These are phyloP conservation scores for Fissipunctia ypsillon DNA, from an alignment of 2,888 invertebrate species.

Conservation along the genomic window DNA sequence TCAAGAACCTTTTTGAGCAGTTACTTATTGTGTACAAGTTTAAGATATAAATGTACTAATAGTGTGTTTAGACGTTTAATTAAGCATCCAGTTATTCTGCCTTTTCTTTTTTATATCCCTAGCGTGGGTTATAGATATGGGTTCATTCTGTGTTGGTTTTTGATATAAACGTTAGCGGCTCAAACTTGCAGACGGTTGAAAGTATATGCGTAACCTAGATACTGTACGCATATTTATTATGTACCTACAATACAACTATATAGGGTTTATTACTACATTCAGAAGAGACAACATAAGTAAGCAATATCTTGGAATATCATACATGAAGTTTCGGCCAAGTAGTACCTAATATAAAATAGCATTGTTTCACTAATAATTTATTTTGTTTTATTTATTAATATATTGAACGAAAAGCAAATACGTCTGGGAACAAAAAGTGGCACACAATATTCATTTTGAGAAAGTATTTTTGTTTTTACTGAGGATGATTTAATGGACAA, in stretches of 20 bases:
- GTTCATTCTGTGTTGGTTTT: slow-evolving; percentile 8
- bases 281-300: not conserved
- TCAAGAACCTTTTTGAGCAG: slow-evolving; percentile 40
- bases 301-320: slow-evolving; percentile 5
- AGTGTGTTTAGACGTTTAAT: slow-evolving; percentile 3
- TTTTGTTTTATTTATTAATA: not conserved
- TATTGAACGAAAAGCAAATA: not conserved
- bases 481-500: slow-evolving; percentile 32
- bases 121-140: slow-evolving; percentile 21
- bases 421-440: not conserved
- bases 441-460: slow-evolving; percentile 22
- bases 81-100: slow-evolving; percentile 5
- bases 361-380: not conserved
- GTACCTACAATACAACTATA: not conserved
- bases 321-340: not conserved
- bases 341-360: not conserved
- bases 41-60: slow-evolving; percentile 1
- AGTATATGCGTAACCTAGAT: slow-evolving; percentile 18
- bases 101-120: slow-evolving; percentile 12
- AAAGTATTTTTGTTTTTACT: slow-evolving; percentile 4
- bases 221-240: slow-evolving; percentile 10
- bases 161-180: slow-evolving; percentile 20
- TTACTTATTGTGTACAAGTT: slow-evolving; percentile 16
- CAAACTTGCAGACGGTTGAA: not conserved
- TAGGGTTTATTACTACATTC: slow-evolving; percentile 3